phyloP scores from a whole-genome alignment of 2,797 vertebrate species.

The Eidolon dupreanum region DNA sequence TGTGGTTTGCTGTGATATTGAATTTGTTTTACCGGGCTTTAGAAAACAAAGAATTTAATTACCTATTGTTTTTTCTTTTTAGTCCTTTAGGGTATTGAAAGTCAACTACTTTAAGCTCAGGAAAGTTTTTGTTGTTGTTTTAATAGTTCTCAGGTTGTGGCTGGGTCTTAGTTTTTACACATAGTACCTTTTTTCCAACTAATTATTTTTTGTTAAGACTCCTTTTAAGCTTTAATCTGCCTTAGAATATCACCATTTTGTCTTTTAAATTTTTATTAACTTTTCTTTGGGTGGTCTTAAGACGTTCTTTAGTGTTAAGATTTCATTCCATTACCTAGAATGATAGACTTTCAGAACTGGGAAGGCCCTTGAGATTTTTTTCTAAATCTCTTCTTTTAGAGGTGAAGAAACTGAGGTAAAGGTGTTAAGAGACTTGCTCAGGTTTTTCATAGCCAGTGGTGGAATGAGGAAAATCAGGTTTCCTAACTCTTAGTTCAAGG shows the following conservation, averaged over 20 bases:
- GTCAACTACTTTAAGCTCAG: neutral
- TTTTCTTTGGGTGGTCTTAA: conserved; percentile 29
- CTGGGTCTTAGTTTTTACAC: neutral
- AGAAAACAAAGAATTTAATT: conserved; percentile 45
- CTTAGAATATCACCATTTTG: conserved; percentile 1
- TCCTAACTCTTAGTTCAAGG: neutral
- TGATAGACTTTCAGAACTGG: neutral
- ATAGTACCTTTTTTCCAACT: neutral
- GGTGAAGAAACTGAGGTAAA: neutral
- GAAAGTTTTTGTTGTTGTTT: conserved; percentile 1
- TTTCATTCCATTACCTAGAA: conserved; percentile 19
- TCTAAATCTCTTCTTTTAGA: neutral
- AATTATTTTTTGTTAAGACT: conserved; percentile 53
- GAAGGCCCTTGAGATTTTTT: neutral
- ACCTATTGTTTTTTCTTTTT: neutral
- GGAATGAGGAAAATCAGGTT: neutral
- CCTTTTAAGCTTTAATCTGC: conserved; percentile 43
- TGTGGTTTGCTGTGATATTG: neutral
- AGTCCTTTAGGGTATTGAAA: conserved; percentile 27
- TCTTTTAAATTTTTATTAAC: conserved; percentile 53
- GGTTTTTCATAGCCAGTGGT: neutral
- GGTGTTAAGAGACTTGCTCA: neutral
- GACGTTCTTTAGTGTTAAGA: neutral
- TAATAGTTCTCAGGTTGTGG: neutral
- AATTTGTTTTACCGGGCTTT: conserved; percentile 45